Evolutionary conservation across 2,797 vertebrate genomes (phyloP), one percentile per base, ranked within the genome.

Genomic region (Sebastiscus albofasciatus): DNA sequence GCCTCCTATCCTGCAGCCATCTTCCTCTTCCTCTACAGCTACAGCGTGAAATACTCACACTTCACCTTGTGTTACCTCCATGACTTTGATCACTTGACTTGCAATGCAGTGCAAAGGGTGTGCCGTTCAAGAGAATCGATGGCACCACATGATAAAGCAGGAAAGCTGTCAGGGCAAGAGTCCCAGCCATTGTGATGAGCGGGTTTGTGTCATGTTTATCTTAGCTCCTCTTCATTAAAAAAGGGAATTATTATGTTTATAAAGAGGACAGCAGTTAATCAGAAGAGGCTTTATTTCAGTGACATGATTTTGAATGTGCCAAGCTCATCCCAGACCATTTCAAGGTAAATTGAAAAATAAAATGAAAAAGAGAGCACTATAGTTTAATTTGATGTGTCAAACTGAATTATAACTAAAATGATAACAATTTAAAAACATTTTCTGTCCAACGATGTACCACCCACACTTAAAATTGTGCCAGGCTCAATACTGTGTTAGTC

Each of bases 51-150:
- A 52, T 55, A 33, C 66, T 66, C 22, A 20, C 46, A 27, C 56
- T 71, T 83, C 77, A 73, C 66, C 39, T 77, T 72, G 77, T 72
- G 60, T 68, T 76, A 54, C 56, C 75, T 80, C 26, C 24, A 20
- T 11, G 52, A 42, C 29, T 72, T 66, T 64, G 42, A 81, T 79
- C 64, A 55, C 62, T 73, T 62, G 9, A 74, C 36, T 76, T 71
- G 73, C 42, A 64, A 62, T 27, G 46, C 61, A 29, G 82, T 39
- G 46, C 33, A 78, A 85, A 80, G 9, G 7, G 20, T 11, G 66
- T 16, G 18, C 61, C 34, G 39, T 65, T 64, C 31, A 33, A 54
- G 20, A 46, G 4, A 59, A 68, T 16, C 67, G 34, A 75, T 65
- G 9, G 20, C 20, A 26, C 34, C 7, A 18, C 67, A 56, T 16